Evolutionary conservation across 1,140 invertebrate genomes (phyloP), one percentile per base, ranked within the genome.

Genomic region (Alviniconcha marisindica): DNA sequence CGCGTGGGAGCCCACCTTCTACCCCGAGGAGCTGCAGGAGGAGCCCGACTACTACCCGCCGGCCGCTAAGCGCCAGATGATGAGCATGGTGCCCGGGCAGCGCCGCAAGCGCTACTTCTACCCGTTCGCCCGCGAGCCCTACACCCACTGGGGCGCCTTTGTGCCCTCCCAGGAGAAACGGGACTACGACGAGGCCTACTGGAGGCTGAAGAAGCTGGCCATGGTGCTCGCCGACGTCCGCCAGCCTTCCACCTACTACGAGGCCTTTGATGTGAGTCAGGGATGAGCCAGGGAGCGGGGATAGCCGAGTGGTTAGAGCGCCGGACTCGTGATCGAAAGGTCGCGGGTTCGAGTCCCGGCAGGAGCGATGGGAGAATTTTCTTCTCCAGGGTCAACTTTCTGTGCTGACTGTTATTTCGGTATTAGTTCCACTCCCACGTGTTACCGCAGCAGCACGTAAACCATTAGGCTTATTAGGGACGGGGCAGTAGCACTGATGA

Each of bases 121-220:
- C 40, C 89, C 89, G 1, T 85, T 86, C 81, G 83, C 56, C 31
- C 83, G 87, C 28, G 89, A 90, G 51, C 88, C 88, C 0, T 82
- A 86, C 44, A 86, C 86, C 14, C 88, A 89, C 74, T 90, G 87
- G 83, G 85, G 88, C n/a, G 88, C 87, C 42, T 89, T 90, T 33
- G 86, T 89, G 40, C 87, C 87, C 28, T 33, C 86, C 31, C 85
- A 88, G 60, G 73, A 89, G 63, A 88, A 88, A 54, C 77, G 77
- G 31, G 76, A 87, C n/a, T 87, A 88, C 42, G 80, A 82, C 12
- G 86, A 88, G 21, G 85, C 86, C 2, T 89, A 89, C 54, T 82
- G 84, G 48, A 83, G 87, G 56, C 84, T 90, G 15, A 82, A 87
- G 1, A 69, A 85, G 44, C 66, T 89, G 21, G 88, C 89, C 0